Conservation (phyloP, 2,113 vertebrate genomes). For the Phoenicopterus ruber region DNA sequence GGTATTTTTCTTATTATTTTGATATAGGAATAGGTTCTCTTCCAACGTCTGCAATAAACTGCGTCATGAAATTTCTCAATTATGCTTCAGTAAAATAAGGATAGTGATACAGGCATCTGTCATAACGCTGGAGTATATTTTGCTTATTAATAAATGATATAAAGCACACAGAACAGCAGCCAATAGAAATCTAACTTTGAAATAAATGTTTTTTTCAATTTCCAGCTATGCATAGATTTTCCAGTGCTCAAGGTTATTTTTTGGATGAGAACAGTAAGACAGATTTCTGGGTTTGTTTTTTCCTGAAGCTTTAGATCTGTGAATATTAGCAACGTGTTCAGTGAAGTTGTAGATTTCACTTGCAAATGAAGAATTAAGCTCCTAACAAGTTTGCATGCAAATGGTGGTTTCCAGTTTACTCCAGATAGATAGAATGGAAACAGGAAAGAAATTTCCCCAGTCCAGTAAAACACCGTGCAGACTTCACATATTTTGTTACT, state of each 20-base stretch:
- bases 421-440: background rate
- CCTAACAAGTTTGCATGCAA: background rate
- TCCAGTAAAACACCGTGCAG: background rate
- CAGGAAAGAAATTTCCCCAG: background rate
- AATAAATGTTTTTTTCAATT: background rate
- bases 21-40: background rate
- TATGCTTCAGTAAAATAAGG: background rate
- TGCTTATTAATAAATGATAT: background rate
- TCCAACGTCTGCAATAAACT: slow-evolving; percentile 16
- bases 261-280: background rate
- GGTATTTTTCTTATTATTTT: background rate
- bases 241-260: background rate
- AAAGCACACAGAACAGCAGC: background rate
- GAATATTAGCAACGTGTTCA: background rate
- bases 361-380: background rate
- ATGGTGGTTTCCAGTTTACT: background rate
- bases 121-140: background rate
- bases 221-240: background rate
- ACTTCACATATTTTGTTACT: background rate
- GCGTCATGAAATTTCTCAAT: background rate
- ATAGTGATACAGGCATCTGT: background rate
- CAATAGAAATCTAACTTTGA: background rate
- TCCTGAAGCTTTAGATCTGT: background rate
- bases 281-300: background rate
- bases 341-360: background rate